A percentile compares a stretch with the other conserved stretches of the same genome.
Conservation (phyloP, 2,888 invertebrate species). For the Achlya flavicornis region DNA sequence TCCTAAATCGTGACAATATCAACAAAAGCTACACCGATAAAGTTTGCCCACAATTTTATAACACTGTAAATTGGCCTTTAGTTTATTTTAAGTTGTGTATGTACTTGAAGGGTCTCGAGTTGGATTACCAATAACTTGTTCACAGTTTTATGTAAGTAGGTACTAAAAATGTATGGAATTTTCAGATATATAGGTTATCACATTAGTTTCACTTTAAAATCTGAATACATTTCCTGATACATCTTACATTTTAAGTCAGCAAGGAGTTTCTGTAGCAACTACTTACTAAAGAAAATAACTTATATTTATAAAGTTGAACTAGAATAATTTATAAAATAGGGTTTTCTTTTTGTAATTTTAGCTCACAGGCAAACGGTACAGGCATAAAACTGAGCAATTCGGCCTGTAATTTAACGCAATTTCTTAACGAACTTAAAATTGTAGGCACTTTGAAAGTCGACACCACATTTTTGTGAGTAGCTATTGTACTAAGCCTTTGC, state of each 20-base stretch:
- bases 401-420: not conserved
- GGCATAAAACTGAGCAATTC: not conserved
- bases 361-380: not conserved
- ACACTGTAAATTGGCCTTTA: not conserved
- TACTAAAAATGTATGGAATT: not conserved
- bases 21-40: not conserved
- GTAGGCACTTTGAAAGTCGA: slow-evolving; percentile 6
- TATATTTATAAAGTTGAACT: not conserved
- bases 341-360: too few species aligned
- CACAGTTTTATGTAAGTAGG: not conserved
- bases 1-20: not conserved
- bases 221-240: too few species aligned
- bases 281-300: too few species aligned
- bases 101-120: not conserved
- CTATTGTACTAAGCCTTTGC: not conserved
- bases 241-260: not conserved
- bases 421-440: slow-evolving; percentile 1
- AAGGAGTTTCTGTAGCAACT: too few species aligned
- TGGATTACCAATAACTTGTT: not conserved
- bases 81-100: not conserved
- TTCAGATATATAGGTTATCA: too few species aligned
- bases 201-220: too few species aligned
- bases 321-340: too few species aligned
- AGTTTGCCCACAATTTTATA: not conserved
- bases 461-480: slow-evolving; percentile 4